Evolutionary conservation across 2,888 invertebrate species (phyloP).

Genomic region (Venustoraphidia nigricollis): DNA sequence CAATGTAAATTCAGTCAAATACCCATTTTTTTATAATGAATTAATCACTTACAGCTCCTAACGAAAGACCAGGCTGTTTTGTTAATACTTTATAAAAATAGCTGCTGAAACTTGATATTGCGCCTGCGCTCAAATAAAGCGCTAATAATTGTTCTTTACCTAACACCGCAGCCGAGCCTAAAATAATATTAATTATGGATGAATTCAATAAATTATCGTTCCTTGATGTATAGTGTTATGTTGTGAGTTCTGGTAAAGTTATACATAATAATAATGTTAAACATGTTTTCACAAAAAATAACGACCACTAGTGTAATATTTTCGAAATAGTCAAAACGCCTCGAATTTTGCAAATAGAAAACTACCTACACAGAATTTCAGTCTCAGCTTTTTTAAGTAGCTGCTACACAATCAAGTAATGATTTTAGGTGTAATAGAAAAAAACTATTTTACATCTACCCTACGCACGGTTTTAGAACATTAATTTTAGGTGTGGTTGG

Average conservation of each 20-base stretch:
- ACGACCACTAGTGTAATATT: no score
- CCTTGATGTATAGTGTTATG: background rate
- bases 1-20: constrained; percentile 1
- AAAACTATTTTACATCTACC: no score
- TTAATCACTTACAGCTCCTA: constrained; percentile 75
- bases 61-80: constrained; percentile 57
- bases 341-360: no score
- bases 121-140: constrained; percentile 78
- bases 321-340: no score
- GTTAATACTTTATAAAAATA: constrained; percentile 60
- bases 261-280: background rate
- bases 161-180: constrained; percentile 53
- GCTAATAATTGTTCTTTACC: constrained; percentile 88
- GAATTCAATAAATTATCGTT: background rate
- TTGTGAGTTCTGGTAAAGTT: background rate
- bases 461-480: no score
- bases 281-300: constrained; percentile 4
- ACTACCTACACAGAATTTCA: no score
- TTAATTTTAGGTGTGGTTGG: no score
- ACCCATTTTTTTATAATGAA: constrained; percentile 1
- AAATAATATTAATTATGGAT: constrained; percentile 13
- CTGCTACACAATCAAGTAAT: no score
- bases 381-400: no score
- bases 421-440: no score
- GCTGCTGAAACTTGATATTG: constrained; percentile 74